Conservation (phyloP, 1,140 invertebrate species). For the Drosophila auraria region DNA sequence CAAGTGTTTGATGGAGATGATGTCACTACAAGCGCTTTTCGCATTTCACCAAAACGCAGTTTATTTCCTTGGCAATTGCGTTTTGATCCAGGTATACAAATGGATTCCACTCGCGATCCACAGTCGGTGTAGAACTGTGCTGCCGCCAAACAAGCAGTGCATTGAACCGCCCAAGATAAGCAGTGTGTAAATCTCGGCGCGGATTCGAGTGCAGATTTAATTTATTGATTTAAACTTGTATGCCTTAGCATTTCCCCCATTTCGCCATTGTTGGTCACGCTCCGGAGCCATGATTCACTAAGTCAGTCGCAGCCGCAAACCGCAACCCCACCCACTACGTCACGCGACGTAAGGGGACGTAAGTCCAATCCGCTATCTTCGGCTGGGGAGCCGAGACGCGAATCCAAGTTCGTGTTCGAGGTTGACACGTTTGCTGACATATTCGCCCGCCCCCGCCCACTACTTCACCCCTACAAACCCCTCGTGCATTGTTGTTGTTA, state of each 20-base stretch:
- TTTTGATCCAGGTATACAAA: conserved; percentile 12
- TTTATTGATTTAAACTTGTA: conserved; percentile 61
- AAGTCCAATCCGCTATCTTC: conserved; percentile 27
- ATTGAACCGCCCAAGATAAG: conserved; percentile 29
- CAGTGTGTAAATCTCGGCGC: neutral
- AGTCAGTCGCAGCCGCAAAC: conserved; percentile 13
- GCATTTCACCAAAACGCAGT: conserved; percentile 33
- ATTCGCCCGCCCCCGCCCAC: conserved; percentile 9
- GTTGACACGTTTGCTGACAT: conserved; percentile 67
- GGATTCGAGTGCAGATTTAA: conserved; percentile 21
- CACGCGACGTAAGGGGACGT: conserved; percentile 41
- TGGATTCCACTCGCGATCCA: neutral
- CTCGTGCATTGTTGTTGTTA: conserved; percentile 49
- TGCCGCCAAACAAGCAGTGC: conserved; percentile 46
- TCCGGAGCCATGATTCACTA: conserved; percentile 47
- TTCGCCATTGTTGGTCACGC: conserved; percentile 57
- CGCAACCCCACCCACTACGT: conserved; percentile 45
- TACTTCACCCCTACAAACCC: conserved; percentile 5
- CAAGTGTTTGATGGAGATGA: conserved; percentile 30
- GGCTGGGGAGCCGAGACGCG: conserved; percentile 34
- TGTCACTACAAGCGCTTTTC: conserved; percentile 32
- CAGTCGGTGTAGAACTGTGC: conserved; percentile 20
- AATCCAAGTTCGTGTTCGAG: conserved; percentile 51
- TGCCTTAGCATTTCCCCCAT: conserved; percentile 22
- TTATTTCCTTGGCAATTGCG: conserved; percentile 25